Base-by-base conservation (phyloP, 2,888 invertebrate genomes). In the Ecdyonurus torrentis region DNA sequence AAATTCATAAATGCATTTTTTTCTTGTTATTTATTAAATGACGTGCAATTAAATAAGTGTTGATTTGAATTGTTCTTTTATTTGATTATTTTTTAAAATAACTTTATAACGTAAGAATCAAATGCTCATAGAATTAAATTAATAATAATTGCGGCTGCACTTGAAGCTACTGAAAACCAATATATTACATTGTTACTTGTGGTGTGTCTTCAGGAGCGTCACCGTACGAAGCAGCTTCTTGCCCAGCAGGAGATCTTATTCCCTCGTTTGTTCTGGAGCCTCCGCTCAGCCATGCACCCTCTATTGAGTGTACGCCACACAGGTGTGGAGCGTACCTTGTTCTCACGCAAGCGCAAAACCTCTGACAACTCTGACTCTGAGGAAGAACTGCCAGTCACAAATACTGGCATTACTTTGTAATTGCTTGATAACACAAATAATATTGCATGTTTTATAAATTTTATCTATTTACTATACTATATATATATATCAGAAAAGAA, bases 241-340 rank as follows among this genome's bases (percentile, higher is more conserved):
- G 82, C 83, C 1, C 81, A 82, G 64, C 90, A 91, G 68, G 91
- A 92, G 72, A 81, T 85, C 7, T 71, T 83, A 19, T 86, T 88
- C 70, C 91, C 91, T 0, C 82, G 83, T 60, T 74, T 92, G 52
- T 91, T 85, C 72, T 77, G 80, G 70, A 89, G 87, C 67, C 76
- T 92, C 64, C 82, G 84, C 71, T 81, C 82, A 23, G 89, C 91
- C n/a, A 74, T 92, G 66, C 83, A 85, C 68, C 90, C 91, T 0
- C 76, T 91, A 61, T 84, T 89, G 70, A 81, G 83, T 67, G 81
- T 83, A 65, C 69, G 73, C 65, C 64, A 69, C 64, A 73, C 72
- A 7, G 74, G 74, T 1, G 69, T 73, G 60, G 74, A 75, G 65
- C 70, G 69, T 67, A 53, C 63, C 15, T 18, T 63, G 52, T 63